phyloP scores from a whole-genome alignment of 1,140 invertebrate genomes.

The Eurytemora carolleeae region DNA sequence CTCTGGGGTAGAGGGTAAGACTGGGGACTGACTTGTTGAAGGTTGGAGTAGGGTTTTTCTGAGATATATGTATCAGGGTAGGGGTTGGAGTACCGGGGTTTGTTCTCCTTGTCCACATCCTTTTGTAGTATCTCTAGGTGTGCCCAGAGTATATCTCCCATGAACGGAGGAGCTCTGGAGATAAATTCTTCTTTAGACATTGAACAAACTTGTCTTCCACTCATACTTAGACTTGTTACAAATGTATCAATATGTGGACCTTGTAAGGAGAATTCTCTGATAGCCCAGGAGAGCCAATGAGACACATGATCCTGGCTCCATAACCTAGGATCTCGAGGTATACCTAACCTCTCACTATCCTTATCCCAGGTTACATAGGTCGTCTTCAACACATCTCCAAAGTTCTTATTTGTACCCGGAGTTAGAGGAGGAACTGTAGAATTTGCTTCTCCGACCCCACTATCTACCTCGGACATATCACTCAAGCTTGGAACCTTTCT shows the following conservation, averaged over 20 bases:
- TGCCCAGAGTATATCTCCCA: conserved; percentile 78
- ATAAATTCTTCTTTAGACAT: conserved; percentile 43
- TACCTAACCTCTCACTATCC: conserved; percentile 68
- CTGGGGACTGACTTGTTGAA: too few relatives aligned
- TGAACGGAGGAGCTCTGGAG: conserved; percentile 55
- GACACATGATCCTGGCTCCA: conserved; percentile 77
- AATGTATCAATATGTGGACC: conserved; percentile 30
- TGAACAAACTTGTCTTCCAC: conserved; percentile 47
- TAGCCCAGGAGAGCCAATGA: conserved; percentile 83
- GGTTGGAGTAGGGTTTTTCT: too few relatives aligned
- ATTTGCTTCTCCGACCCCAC: neutral
- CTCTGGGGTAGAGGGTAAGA: too few relatives aligned
- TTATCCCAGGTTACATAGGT: conserved; percentile 94
- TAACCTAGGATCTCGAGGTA: conserved; percentile 88
- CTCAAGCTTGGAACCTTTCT: neutral
- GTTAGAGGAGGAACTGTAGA: conserved; percentile 67
- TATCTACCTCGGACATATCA: neutral
- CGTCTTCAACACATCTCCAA: conserved; percentile 85
- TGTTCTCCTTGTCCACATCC: conserved; percentile 37
- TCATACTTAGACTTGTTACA: conserved; percentile 48
- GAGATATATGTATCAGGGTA: too few relatives aligned
- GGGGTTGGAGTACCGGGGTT: too few relatives aligned
- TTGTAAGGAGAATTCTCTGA: conserved; percentile 75
- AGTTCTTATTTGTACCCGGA: conserved; percentile 92
- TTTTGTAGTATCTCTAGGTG: conserved; percentile 72